Percentiles rank a stretch among this genome's conserved stretches.
These are phyloP conservation scores for Calliopum simillimum DNA, from an alignment of 2,888 invertebrate genomes.

Conservation along the genomic window DNA sequence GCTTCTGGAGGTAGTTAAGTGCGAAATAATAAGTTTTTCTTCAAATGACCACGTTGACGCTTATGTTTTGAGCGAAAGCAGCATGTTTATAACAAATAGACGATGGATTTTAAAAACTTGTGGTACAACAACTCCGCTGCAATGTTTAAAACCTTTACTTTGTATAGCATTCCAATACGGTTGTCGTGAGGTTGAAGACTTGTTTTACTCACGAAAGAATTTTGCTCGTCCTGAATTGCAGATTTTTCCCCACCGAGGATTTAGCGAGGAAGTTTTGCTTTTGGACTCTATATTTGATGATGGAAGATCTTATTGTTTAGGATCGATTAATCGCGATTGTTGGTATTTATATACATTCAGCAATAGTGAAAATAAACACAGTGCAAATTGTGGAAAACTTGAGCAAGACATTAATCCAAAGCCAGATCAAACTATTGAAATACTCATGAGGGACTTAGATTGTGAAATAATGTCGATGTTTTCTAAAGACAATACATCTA, in stretches of 20 bases:
- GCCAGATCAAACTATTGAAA: slow-evolving; percentile 97
- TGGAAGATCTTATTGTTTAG: slow-evolving; percentile 94
- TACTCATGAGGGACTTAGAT: slow-evolving; percentile 96
- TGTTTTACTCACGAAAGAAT: slow-evolving; percentile 98
- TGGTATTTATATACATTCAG: slow-evolving; percentile 95
- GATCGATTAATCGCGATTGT: slow-evolving; percentile 87
- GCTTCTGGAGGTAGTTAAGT: slow-evolving; percentile 90
- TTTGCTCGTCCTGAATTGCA: slow-evolving; percentile 94
- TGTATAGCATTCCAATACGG: slow-evolving; percentile 87
- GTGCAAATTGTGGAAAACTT: slow-evolving; percentile 46
- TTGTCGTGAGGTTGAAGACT: slow-evolving; percentile 89
- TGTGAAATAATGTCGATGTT: slow-evolving; percentile 92
- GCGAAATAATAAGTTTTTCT: slow-evolving; percentile 94
- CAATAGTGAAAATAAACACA: slow-evolving; percentile 46
- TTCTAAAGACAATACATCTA: slow-evolving; percentile 80
- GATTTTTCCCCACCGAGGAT: slow-evolving; percentile 84
- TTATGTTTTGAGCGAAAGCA: slow-evolving; percentile 96
- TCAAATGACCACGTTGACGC: slow-evolving; percentile 93
- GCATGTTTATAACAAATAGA: slow-evolving; percentile 95
- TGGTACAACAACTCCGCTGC: slow-evolving; percentile 97
- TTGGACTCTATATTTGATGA: slow-evolving; percentile 84
- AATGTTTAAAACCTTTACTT: slow-evolving; percentile 89
- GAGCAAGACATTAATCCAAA: slow-evolving; percentile 66
- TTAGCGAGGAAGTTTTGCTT: slow-evolving; percentile 90
- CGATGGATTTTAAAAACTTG: slow-evolving; percentile 98